Evolutionary conservation across 2,797 vertebrate species (phyloP).

Genomic region (Serranus cabrilla): DNA sequence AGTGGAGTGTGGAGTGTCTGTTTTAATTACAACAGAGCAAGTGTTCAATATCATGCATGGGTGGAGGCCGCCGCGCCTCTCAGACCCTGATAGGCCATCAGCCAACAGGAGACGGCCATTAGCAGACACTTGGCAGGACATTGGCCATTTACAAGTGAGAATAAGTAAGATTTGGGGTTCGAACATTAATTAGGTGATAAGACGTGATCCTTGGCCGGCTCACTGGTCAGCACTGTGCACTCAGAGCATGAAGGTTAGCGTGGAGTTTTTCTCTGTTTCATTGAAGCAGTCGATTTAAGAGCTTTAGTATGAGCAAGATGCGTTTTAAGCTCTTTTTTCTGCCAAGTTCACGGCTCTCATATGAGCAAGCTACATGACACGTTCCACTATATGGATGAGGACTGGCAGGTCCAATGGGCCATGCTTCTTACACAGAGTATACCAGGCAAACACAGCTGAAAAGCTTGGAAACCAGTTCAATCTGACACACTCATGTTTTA

Average conservation of each 20-base stretch:
- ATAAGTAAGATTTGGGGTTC: slow-evolving; percentile 7
- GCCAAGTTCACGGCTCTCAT: no score
- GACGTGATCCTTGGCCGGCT: neutral
- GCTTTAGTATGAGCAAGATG: no score
- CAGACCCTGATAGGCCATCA: slow-evolving; percentile 29
- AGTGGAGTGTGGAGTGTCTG: slow-evolving; percentile 21
- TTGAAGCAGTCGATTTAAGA: no score
- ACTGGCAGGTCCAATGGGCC: no score
- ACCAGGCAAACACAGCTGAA: no score
- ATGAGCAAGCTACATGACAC: no score
- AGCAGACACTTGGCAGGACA: slow-evolving; percentile 34
- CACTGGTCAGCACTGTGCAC: neutral
- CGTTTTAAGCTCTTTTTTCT: no score
- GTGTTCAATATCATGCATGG: slow-evolving; percentile 53
- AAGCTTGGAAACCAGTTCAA: no score
- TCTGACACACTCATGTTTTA: no score
- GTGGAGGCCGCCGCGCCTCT: slow-evolving; percentile 24
- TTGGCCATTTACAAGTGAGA: slow-evolving; percentile 20
- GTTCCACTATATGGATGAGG: no score
- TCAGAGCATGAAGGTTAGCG: neutral
- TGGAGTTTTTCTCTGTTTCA: neutral
- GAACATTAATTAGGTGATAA: slow-evolving; percentile 31
- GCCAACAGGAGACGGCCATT: slow-evolving; percentile 39
- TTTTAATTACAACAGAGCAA: slow-evolving; percentile 58
- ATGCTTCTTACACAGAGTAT: no score